Conservation (phyloP, 1,140 invertebrate species). For the Globodera rostochiensis region DNA sequence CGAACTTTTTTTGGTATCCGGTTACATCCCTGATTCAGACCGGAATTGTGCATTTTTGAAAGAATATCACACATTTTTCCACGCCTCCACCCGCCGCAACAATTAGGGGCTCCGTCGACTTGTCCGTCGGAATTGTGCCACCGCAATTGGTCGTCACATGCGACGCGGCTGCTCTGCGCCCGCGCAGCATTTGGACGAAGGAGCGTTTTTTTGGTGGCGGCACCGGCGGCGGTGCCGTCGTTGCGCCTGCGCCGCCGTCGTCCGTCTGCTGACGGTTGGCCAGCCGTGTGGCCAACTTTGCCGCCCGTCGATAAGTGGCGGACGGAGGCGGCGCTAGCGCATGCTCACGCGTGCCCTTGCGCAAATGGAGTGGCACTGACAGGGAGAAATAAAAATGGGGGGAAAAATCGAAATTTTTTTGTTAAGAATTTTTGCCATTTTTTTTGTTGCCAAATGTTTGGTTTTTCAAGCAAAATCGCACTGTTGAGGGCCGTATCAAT, state of each 20-base stretch:
- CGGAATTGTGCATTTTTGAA: neutral
- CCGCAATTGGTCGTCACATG: neutral
- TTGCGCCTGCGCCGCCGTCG: neutral
- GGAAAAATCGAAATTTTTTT: neutral
- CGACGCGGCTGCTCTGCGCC: neutral
- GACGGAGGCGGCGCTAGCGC: constrained; percentile 46
- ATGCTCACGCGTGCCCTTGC: constrained; percentile 55
- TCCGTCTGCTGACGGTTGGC: neutral
- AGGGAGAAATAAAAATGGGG: neutral
- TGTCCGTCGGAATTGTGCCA: constrained; percentile 29
- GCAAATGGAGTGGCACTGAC: constrained; percentile 54
- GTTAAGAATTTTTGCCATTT: neutral
- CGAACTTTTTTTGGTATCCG: no score
- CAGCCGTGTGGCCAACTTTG: constrained; percentile 16
- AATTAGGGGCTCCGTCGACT: constrained; percentile 25
- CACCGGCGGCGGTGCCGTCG: neutral
- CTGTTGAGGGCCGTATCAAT: no score
- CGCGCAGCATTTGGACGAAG: neutral
- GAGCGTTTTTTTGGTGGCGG: neutral
- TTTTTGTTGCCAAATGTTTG: no score
- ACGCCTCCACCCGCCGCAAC: neutral
- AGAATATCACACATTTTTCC: constrained; percentile 15
- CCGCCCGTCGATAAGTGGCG: constrained; percentile 16
- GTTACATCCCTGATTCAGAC: no score
- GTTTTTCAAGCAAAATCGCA: no score